Evolutionary conservation across 2,888 invertebrate species (phyloP).

Genomic region (Acrobasis consociella): DNA sequence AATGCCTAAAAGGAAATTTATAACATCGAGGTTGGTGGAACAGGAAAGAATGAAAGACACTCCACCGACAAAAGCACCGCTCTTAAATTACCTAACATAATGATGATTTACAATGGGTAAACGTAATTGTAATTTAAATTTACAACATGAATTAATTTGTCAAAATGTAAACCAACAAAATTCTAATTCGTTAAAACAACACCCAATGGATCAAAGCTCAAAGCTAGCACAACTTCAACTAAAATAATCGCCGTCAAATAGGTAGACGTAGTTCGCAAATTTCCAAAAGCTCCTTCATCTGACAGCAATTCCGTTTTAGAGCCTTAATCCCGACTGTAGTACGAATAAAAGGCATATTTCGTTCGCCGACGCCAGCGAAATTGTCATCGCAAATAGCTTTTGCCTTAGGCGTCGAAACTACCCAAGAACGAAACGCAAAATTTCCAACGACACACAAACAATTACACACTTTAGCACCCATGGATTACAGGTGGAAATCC

Average conservation of each 20-base stretch:
- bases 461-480: slow-evolving; percentile 37
- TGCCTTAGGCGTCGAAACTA: slow-evolving; percentile 58
- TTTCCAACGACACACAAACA: slow-evolving; percentile 32
- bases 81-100: no score
- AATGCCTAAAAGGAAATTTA: no score
- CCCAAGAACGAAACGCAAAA: slow-evolving; percentile 45
- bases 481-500: slow-evolving; percentile 37
- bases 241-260: slow-evolving; percentile 20
- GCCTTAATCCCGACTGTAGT: slow-evolving; percentile 77
- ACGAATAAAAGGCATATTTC: slow-evolving; percentile 83
- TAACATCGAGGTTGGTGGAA: no score
- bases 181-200: background rate
- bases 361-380: slow-evolving; percentile 79
- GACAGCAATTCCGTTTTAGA: slow-evolving; percentile 81
- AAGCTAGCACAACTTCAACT: background rate
- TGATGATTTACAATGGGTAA: no score
- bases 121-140: no score
- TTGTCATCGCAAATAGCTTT: slow-evolving; percentile 83
- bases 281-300: slow-evolving; percentile 65
- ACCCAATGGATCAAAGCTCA: background rate
- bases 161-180: background rate
- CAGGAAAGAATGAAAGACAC: no score
- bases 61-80: no score
- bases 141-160: background rate
- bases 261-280: slow-evolving; percentile 69